These are phyloP conservation scores for Lysandra coridon DNA, from an alignment of 2,888 invertebrate species.

Conservation along the genomic window DNA sequence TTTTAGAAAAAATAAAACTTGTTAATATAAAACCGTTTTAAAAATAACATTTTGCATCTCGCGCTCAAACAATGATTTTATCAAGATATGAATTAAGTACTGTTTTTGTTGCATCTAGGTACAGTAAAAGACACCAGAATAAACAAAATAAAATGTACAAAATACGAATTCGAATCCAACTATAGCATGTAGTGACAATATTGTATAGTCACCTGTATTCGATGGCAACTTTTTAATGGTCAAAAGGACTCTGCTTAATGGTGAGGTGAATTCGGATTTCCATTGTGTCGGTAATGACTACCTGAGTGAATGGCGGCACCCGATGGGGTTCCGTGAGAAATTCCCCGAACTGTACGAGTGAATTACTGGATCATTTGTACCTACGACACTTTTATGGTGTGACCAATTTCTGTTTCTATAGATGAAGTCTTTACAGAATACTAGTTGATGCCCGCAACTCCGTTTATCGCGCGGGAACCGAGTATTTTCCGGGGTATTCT, in stretches of 20 bases:
- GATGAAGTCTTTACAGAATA: too few relatives aligned
- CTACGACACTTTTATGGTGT: conserved; percentile 3
- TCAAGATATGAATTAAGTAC: too few relatives aligned
- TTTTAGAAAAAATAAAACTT: too few relatives aligned
- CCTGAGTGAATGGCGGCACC: not conserved
- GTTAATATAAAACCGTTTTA: too few relatives aligned
- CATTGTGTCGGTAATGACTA: not conserved
- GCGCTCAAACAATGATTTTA: too few relatives aligned
- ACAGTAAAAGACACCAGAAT: not conserved
- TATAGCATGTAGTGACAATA: not conserved
- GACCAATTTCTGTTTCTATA: not conserved
- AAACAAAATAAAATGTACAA: not conserved
- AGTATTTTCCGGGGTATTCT: too few relatives aligned
- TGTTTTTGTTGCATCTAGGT: too few relatives aligned
- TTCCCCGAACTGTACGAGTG: not conserved
- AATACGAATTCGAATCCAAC: not conserved
- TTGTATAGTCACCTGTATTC: not conserved
- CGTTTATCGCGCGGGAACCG: too few relatives aligned
- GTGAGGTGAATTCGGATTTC: not conserved
- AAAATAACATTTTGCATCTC: too few relatives aligned
- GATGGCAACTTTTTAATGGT: not conserved
- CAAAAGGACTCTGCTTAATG: not conserved
- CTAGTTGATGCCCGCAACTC: too few relatives aligned
- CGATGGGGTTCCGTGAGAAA: not conserved
- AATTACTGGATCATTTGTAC: not conserved